A percentile compares a stretch with the other conserved stretches of the same genome.
Evolutionary conservation across 2,888 invertebrate species (phyloP).

Genomic region (Rotaria sp.): DNA sequence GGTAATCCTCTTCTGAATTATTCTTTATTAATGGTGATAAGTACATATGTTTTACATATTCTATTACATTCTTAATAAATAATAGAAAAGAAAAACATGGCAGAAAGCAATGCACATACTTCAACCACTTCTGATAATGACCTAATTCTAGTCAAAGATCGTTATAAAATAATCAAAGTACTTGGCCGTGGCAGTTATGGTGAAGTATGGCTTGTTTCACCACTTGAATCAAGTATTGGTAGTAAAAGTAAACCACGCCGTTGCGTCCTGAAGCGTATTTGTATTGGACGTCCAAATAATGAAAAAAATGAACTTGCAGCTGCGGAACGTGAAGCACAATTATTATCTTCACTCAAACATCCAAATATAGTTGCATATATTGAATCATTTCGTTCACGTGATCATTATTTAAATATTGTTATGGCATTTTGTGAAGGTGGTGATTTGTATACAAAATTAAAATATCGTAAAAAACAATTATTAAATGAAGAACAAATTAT

Average conservation of each 20-base stretch:
- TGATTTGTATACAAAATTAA: conserved; percentile 56
- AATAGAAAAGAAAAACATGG: neutral
- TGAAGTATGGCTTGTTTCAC: conserved; percentile 37
- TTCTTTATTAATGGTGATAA: neutral
- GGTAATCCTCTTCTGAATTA: neutral
- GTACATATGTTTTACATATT: neutral
- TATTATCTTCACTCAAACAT: conserved; percentile 56
- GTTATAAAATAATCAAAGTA: conserved; percentile 30
- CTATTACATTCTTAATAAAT: neutral
- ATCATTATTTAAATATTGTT: conserved; percentile 55
- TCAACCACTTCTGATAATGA: neutral
- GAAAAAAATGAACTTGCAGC: conserved; percentile 49
- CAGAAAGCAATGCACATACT: neutral
- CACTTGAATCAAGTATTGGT: neutral
- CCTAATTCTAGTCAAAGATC: conserved; percentile 25
- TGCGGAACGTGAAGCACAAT: conserved; percentile 55
- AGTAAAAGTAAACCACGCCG: neutral
- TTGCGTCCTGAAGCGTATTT: conserved; percentile 54
- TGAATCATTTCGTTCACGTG: conserved; percentile 56
- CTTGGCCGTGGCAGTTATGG: conserved; percentile 40
- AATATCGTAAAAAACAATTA: conserved; percentile 45
- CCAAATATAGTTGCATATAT: conserved; percentile 57
- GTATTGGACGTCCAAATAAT: conserved; percentile 48
- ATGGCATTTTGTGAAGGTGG: conserved; percentile 59
- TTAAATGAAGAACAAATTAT: conserved; percentile 56